Conservation (phyloP, 1,140 invertebrate species). For the Drosophila nannoptera region DNA sequence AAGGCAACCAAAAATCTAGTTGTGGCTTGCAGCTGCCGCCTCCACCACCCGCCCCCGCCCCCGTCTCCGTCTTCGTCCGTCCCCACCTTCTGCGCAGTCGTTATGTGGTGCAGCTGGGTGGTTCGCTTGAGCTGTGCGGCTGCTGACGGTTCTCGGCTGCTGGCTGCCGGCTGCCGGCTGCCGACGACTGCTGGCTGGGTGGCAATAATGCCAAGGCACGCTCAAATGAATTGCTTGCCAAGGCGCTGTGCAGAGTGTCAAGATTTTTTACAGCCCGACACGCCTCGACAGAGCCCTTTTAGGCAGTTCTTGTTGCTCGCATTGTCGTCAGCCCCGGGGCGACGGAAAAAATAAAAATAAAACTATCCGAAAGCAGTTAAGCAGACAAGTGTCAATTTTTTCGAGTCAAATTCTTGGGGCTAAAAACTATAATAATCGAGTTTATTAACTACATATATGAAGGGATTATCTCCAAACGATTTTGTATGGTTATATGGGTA, state of each 20-base stretch:
- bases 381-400: slow-evolving; percentile 40
- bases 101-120: slow-evolving; percentile 8
- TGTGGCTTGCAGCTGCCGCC: slow-evolving; percentile 48
- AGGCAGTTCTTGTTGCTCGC: neutral
- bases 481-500: no score
- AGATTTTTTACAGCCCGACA: slow-evolving; percentile 18
- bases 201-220: slow-evolving; percentile 41
- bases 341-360: neutral
- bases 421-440: neutral
- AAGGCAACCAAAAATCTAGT: slow-evolving; percentile 70
- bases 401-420: neutral
- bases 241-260: slow-evolving; percentile 19
- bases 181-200: neutral
- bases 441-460: neutral
- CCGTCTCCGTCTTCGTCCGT: no score
- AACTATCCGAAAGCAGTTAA: slow-evolving; percentile 62
- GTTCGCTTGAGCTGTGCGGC: slow-evolving; percentile 1
- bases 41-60: no score
- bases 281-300: neutral
- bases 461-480: no score
- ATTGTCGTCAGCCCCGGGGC: slow-evolving; percentile 12
- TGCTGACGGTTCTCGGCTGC: no score
- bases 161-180: no score
- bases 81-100: slow-evolving; percentile 11
- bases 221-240: slow-evolving; percentile 62